These are phyloP conservation scores for Heterodera carotae DNA, from an alignment of 1,140 invertebrate genomes.

Conservation along the genomic window DNA sequence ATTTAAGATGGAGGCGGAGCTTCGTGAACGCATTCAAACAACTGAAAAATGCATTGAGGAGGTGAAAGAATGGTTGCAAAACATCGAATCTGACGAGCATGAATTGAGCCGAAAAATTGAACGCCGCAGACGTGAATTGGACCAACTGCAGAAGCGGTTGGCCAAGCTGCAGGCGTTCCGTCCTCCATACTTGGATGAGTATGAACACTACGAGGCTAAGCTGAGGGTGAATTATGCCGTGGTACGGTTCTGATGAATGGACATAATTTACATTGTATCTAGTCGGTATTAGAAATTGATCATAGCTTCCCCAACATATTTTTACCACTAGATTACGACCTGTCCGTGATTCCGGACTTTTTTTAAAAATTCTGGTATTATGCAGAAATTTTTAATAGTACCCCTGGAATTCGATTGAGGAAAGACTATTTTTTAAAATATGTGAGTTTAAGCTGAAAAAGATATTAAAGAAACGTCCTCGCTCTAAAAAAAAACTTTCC, in stretches of 20 bases:
- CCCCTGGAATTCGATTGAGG: too few species aligned
- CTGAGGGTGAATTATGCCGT: slow-evolving; percentile 40
- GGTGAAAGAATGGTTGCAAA: slow-evolving; percentile 74
- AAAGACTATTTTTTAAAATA: too few species aligned
- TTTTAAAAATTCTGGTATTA: too few species aligned
- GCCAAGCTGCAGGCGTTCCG: slow-evolving; percentile 77
- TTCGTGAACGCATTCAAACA: slow-evolving; percentile 36
- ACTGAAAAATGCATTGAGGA: slow-evolving; percentile 28
- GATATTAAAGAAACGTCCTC: too few species aligned
- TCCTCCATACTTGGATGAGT: slow-evolving; percentile 95
- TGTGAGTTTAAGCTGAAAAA: too few species aligned
- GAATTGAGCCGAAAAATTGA: slow-evolving; percentile 88
- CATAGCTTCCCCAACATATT: too few species aligned
- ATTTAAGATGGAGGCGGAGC: slow-evolving; percentile 43
- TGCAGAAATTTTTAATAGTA: too few species aligned
- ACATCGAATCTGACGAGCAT: slow-evolving; percentile 80
- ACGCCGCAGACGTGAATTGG: slow-evolving; percentile 82
- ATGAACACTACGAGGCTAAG: slow-evolving; percentile 79
- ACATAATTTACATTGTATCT: too few species aligned
- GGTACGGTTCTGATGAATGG: background rate
- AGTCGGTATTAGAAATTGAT: too few species aligned
- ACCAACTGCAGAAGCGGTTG: slow-evolving; percentile 86
- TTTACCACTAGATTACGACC: too few species aligned
- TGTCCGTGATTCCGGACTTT: too few species aligned
- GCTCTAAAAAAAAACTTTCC: too few species aligned